A percentile compares a stretch with the other conserved stretches of the same genome.
phyloP scores from a whole-genome alignment of 2,797 vertebrate genomes.

The Allobates femoralis region DNA sequence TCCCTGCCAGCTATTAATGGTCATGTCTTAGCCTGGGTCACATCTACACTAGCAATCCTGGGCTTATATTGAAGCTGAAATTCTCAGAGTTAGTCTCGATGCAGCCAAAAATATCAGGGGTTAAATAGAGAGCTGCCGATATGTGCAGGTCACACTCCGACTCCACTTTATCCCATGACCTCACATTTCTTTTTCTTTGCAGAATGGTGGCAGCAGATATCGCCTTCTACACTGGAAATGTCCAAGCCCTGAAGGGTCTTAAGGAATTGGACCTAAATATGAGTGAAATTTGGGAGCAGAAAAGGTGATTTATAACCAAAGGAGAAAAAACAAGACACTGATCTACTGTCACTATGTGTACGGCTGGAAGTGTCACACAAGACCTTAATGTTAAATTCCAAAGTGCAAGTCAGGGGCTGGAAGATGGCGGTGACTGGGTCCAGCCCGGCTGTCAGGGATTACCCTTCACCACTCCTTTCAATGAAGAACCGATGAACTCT shows the following conservation, averaged over 20 bases:
- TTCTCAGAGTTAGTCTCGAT: too few species aligned
- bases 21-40: too few species aligned
- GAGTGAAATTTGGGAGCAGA: conserved; percentile 98
- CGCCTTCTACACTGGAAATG: conserved; percentile 96
- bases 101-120: too few species aligned
- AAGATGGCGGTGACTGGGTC: conserved; percentile 65
- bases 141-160: too few species aligned
- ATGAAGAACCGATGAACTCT: conserved; percentile 71
- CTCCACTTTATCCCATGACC: background rate
- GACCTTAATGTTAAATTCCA: conserved; percentile 62
- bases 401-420: conserved; percentile 54
- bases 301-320: conserved; percentile 87
- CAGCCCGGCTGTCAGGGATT: conserved; percentile 69
- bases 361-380: conserved; percentile 49
- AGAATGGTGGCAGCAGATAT: conserved; percentile 96
- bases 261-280: conserved; percentile 92
- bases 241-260: conserved; percentile 91
- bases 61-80: too few species aligned
- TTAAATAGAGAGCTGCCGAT: too few species aligned
- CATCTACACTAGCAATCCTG: too few species aligned
- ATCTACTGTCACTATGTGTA: background rate
- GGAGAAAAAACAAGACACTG: conserved; percentile 47
- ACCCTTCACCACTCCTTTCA: conserved; percentile 65
- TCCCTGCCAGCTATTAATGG: too few species aligned
- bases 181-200: conserved; percentile 52